Base-by-base conservation (phyloP, 2,797 vertebrate species). In the Sciaenops ocellatus region DNA sequence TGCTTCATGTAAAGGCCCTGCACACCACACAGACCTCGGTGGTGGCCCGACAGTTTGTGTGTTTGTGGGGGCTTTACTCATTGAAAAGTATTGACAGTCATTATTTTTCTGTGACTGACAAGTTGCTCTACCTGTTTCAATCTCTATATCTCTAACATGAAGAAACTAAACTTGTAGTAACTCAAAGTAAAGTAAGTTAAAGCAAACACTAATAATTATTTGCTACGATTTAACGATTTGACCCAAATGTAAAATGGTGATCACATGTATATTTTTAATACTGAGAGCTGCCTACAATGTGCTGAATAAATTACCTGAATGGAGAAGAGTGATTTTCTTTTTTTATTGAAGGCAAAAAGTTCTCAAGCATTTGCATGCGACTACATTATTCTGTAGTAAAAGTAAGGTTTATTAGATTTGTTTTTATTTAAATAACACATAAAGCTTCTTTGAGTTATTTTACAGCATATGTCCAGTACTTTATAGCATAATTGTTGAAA, bases 301-400 rank as follows among this genome's bases (percentile, higher is more conserved):
- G 69, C 60, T 63, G 28, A 91, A 89, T 86, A 87, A 89, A 89
- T 57, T 1, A 74, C 24, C 18, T 73, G 50, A 68, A 60, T 55
- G 38, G 62, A 38, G 6, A 61, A 12, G 30, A 61, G 1, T 65
- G 28, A 3, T 77, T 54, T 79, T 38, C 34, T 38, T 9, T 38
- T 38, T 38, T 38, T 9, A 38, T 38, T 4, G 3, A 59, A 48
- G 54, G 24, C 3, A 5, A 56, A 9, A 38, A 38, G 34, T 38
- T 38, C 34, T 38, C 34, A 9, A 38, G 17, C 44, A 26, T 15
- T 8, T 56, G 20, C 47, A 8, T 34, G n/a, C 44, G 2, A 28
- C 28, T 16, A 30, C 69, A 61, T 41, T n/a, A 30, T 73, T 61
- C 17, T 73, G 62, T 11, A 48, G 52, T 55, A 34, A 26, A 69